Conservation (phyloP, 2,888 invertebrate species). For the Mesorhabditis belari region DNA sequence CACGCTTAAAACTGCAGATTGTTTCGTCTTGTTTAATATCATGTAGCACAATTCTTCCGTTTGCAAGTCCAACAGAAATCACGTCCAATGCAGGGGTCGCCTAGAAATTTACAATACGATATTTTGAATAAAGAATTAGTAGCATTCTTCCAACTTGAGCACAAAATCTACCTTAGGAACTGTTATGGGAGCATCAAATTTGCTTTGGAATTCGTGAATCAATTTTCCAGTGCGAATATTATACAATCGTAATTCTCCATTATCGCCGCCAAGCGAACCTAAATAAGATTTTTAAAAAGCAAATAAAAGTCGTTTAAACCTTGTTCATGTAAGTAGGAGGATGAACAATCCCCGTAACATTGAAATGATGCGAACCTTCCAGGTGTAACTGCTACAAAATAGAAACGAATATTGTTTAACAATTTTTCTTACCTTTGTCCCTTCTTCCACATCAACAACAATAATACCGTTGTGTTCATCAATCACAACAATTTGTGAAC, state of each 20-base stretch:
- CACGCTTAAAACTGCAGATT: conserved; percentile 73
- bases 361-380: conserved; percentile 59
- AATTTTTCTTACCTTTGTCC: background rate
- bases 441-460: conserved; percentile 23
- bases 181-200: too few relatives aligned
- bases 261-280: conserved; percentile 31
- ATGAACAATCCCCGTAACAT: conserved; percentile 76
- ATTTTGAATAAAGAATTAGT: too few relatives aligned
- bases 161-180: too few relatives aligned
- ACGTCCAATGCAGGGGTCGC: conserved; percentile 89
- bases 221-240: conserved; percentile 44
- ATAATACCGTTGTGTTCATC: conserved; percentile 27
- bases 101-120: conserved; percentile 52
- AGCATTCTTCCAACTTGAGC: background rate
- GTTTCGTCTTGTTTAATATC: conserved; percentile 79
- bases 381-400: conserved; percentile 24
- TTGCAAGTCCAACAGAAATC: conserved; percentile 75
- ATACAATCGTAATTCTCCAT: conserved; percentile 36
- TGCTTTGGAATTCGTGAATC: conserved; percentile 64
- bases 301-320: conserved; percentile 56
- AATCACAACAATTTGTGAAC: conserved; percentile 18
- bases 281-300: conserved; percentile 24
- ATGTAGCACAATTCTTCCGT: conserved; percentile 76
- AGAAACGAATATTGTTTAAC: too few relatives aligned
- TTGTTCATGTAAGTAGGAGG: conserved; percentile 92